Evolutionary conservation across 2,888 invertebrate genomes (phyloP).

Genomic region (Synergus gifuensis): DNA sequence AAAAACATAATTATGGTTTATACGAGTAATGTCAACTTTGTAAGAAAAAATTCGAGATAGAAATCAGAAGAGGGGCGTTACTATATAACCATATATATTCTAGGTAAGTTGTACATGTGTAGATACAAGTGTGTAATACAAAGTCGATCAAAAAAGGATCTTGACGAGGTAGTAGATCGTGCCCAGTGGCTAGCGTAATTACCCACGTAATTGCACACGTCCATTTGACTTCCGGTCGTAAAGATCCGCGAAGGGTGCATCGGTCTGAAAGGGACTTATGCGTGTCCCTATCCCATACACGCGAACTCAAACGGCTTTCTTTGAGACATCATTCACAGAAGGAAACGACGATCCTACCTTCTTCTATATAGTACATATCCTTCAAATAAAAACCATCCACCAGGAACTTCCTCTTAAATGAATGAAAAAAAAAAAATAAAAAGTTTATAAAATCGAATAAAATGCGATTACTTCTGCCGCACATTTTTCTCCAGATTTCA

Average conservation of each 20-base stretch:
- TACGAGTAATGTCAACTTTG: not conserved
- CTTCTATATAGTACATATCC: not conserved
- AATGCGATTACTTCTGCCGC: not conserved
- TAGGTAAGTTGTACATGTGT: not conserved
- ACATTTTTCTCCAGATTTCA: not conserved
- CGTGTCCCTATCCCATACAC: constrained; percentile 28
- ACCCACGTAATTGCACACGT: constrained; percentile 20
- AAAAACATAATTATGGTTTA: not conserved
- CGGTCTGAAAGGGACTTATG: constrained; percentile 14
- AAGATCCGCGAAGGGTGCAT: constrained; percentile 30
- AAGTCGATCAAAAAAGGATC: constrained; percentile 16
- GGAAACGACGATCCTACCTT: constrained; percentile 24
- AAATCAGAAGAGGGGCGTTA: not conserved
- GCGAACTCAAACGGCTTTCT: constrained; percentile 32
- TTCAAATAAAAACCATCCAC: not conserved
- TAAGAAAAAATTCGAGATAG: not conserved
- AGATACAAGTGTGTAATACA: constrained; percentile 2
- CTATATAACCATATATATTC: not conserved
- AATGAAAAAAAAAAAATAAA: constrained; percentile 20
- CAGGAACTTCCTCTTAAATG: constrained; percentile 17
- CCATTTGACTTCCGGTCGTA: constrained; percentile 28
- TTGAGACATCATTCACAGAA: constrained; percentile 31
- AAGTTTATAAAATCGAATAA: not conserved
- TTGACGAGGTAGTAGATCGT: constrained; percentile 17
- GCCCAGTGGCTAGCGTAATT: constrained; percentile 2